Evolutionary conservation across 2,113 vertebrate species (phyloP).

Genomic region (Saguinus imperator): DNA sequence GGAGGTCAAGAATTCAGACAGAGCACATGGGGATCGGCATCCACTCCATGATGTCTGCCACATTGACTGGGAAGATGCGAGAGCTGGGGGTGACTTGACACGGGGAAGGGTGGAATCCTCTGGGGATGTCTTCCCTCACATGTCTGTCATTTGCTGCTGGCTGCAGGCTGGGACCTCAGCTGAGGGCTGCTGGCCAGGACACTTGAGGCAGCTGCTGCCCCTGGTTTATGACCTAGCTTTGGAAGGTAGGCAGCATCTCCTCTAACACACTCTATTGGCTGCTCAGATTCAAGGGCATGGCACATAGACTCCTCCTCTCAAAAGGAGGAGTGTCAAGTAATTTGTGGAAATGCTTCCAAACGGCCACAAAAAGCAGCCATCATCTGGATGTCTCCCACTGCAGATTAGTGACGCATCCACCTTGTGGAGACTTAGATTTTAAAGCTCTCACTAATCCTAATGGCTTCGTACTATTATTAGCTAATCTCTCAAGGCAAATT

Average conservation of each 20-base stretch:
- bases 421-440: background rate
- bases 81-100: background rate
- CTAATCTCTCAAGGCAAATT: background rate
- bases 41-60: background rate
- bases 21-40: background rate
- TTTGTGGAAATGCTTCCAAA: background rate
- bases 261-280: background rate
- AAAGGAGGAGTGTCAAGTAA: background rate
- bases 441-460: constrained; percentile 6
- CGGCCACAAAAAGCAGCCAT: background rate
- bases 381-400: background rate
- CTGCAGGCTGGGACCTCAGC: background rate
- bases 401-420: background rate
- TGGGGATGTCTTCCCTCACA: background rate
- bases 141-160: background rate
- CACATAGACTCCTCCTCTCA: background rate
- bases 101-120: background rate
- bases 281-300: background rate
- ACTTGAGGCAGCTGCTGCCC: background rate
- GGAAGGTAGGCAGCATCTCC: background rate
- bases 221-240: background rate
- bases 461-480: background rate
- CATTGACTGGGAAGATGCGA: background rate
- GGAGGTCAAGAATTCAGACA: background rate
- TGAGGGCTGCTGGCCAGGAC: background rate